These are phyloP conservation scores for Percina caprodes DNA, from an alignment of 2,113 vertebrate species.

Conservation along the genomic window DNA sequence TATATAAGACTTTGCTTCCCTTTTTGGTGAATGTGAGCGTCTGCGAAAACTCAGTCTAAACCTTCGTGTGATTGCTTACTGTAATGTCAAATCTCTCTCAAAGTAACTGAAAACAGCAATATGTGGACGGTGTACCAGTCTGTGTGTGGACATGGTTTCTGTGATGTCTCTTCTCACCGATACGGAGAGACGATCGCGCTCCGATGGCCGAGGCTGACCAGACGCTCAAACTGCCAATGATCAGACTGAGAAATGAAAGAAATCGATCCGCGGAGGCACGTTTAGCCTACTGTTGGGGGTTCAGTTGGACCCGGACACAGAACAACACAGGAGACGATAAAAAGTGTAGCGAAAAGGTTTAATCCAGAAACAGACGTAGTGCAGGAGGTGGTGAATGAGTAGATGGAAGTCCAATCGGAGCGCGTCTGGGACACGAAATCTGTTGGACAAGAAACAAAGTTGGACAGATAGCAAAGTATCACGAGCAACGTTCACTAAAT, in stretches of 20 bases:
- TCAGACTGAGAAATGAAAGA: neutral
- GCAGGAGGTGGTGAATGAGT: too few relatives aligned
- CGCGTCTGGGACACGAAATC: too few relatives aligned
- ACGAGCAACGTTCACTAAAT: too few relatives aligned
- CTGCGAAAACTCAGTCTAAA: slow-evolving; percentile 13
- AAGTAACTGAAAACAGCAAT: slow-evolving; percentile 67
- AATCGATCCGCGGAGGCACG: too few relatives aligned
- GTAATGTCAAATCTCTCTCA: slow-evolving; percentile 52
- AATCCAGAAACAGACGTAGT: too few relatives aligned
- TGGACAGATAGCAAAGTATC: too few relatives aligned
- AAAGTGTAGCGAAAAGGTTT: too few relatives aligned
- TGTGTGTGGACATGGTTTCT: slow-evolving; percentile 67
- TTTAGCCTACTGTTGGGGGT: too few relatives aligned
- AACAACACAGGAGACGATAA: too few relatives aligned
- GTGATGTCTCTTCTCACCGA: slow-evolving; percentile 62
- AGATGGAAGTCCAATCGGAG: too few relatives aligned
- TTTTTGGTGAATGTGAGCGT: slow-evolving; percentile 69
- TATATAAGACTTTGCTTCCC: slow-evolving; percentile 44
- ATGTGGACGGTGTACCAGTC: slow-evolving; percentile 64
- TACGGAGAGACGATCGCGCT: slow-evolving; percentile 41
- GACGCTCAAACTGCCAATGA: neutral
- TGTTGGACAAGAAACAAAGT: too few relatives aligned
- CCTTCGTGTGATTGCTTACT: slow-evolving; percentile 59
- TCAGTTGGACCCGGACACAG: too few relatives aligned
- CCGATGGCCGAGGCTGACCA: slow-evolving; percentile 17